A percentile compares a stretch with the other conserved stretches of the same genome.
Evolutionary conservation across 2,888 invertebrate species (phyloP).

Genomic region (Linyphia triangularis): DNA sequence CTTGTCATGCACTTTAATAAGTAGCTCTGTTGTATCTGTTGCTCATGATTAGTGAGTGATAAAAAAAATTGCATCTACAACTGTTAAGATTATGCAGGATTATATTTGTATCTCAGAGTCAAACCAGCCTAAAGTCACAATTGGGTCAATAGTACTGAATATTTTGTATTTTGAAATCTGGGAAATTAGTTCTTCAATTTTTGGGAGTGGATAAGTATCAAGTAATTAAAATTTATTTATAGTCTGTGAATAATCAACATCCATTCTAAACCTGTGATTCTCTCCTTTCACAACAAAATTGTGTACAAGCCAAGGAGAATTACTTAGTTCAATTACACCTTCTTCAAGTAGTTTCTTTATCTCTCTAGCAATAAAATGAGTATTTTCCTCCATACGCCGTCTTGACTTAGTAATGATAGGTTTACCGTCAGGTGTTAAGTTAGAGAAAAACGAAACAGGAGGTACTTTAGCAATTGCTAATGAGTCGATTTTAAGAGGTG

Average conservation of each 20-base stretch:
- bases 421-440: constrained; percentile 18
- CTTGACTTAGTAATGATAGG: constrained; percentile 25
- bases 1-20: too few relatives aligned
- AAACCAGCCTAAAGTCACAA: too few relatives aligned
- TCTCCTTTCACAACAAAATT: constrained; percentile 67
- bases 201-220: too few relatives aligned
- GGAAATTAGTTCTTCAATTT: too few relatives aligned
- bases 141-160: too few relatives aligned
- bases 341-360: background rate
- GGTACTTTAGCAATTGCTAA: background rate
- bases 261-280: constrained; percentile 65
- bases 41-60: too few relatives aligned
- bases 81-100: too few relatives aligned
- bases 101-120: too few relatives aligned
- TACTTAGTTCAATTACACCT: constrained; percentile 72
- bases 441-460: constrained; percentile 13
- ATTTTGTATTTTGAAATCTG: too few relatives aligned
- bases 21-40: too few relatives aligned
- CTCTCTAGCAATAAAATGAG: background rate
- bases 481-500: constrained; percentile 16
- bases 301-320: constrained; percentile 75
- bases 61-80: too few relatives aligned
- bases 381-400: background rate
- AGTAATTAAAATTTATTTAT: too few relatives aligned
- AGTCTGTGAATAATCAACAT: constrained; percentile 75